phyloP scores from a whole-genome alignment of 2,797 vertebrate genomes.

The Hybognathus amarus region DNA sequence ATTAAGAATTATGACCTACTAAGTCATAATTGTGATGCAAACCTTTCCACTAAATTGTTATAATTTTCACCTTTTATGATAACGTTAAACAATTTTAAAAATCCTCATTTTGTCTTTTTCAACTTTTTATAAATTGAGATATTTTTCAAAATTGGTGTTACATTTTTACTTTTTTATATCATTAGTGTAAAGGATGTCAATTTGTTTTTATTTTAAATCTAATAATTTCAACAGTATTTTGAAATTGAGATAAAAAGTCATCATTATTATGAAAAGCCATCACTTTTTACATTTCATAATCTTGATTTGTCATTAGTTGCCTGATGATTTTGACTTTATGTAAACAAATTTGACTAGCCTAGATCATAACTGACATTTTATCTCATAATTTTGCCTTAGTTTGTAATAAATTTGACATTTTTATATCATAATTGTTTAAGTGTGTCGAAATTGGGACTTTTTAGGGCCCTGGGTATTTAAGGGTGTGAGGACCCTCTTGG shows the following conservation, averaged over 20 bases:
- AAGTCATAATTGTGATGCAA: background rate
- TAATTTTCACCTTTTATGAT: background rate
- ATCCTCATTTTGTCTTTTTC: too few relatives aligned
- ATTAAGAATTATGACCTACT: background rate
- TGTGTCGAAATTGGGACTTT: too few relatives aligned
- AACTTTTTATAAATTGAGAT: too few relatives aligned
- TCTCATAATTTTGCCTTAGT: background rate
- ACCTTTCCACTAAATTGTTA: background rate
- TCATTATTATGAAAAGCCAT: background rate
- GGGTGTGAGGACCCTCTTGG: too few relatives aligned
- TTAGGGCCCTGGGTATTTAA: too few relatives aligned
- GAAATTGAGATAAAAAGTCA: background rate
- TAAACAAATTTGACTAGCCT: too few relatives aligned
- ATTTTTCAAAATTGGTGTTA: too few relatives aligned
- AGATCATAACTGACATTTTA: background rate
- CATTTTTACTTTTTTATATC: background rate
- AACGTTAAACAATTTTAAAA: too few relatives aligned
- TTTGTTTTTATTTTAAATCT: background rate
- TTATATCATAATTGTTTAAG: too few relatives aligned
- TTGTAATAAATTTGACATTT: background rate
- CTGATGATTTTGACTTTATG: too few relatives aligned
- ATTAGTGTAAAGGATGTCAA: background rate
- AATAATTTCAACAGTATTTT: background rate
- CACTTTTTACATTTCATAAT: too few relatives aligned
- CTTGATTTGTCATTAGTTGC: too few relatives aligned